These are phyloP conservation scores for Macaca nemestrina DNA, from an alignment of 2,113 vertebrate species.

Conservation along the genomic window DNA sequence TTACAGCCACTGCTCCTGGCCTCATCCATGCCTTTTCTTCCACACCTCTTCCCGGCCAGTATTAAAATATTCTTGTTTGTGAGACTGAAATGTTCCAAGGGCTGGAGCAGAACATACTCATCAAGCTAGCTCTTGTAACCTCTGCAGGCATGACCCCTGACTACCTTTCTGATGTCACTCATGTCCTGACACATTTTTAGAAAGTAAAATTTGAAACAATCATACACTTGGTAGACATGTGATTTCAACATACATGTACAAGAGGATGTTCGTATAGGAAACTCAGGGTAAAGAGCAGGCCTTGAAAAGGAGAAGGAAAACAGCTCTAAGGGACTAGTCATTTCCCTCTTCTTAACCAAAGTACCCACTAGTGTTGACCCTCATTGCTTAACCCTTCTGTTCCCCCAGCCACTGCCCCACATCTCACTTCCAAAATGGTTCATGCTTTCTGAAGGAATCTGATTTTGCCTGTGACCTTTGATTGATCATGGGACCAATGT, in stretches of 20 bases:
- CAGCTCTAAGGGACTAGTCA: background rate
- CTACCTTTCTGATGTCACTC: background rate
- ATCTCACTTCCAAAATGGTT: background rate
- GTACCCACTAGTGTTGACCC: background rate
- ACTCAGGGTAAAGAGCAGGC: background rate
- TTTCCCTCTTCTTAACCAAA: background rate
- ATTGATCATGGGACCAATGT: background rate
- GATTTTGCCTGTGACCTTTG: background rate
- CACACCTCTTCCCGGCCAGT: background rate
- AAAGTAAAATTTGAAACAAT: background rate
- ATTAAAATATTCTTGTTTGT: background rate
- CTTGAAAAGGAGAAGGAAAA: background rate
- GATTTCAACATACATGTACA: slow-evolving; percentile 13
- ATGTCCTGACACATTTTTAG: background rate
- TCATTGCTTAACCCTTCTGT: background rate
- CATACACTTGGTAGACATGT: background rate
- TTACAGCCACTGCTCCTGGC: too few species aligned
- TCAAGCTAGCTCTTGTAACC: background rate
- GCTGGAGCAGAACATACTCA: background rate
- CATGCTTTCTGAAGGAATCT: background rate
- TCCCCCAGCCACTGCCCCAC: background rate
- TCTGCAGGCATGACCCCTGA: background rate
- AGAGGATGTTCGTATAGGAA: background rate
- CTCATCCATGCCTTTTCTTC: background rate
- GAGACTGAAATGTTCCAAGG: background rate